Conservation (phyloP, 2,888 invertebrate species). For the Argyra leucocephala region DNA sequence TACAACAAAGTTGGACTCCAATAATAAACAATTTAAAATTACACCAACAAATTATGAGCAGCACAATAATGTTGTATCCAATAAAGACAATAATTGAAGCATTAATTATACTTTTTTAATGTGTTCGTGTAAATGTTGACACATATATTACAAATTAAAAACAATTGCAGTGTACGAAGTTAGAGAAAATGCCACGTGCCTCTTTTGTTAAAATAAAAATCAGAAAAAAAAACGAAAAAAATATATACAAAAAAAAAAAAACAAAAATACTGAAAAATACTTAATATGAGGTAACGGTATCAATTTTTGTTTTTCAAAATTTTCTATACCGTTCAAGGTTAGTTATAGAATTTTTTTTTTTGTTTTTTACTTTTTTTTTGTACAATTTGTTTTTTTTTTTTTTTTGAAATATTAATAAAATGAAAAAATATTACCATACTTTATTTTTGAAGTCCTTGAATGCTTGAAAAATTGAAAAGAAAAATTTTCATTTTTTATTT, state of each 20-base stretch:
- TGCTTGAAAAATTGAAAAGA: neutral
- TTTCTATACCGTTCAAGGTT: neutral
- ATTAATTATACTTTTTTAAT: too few relatives aligned
- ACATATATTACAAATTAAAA: neutral
- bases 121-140: too few relatives aligned
- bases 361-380: neutral
- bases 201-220: neutral
- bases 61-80: too few relatives aligned
- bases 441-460: neutral
- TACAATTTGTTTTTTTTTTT: neutral
- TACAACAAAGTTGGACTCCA: too few relatives aligned
- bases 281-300: neutral
- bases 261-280: neutral
- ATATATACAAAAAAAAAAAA: neutral
- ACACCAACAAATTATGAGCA: too few relatives aligned
- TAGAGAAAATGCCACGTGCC: neutral
- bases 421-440: neutral
- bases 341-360: neutral
- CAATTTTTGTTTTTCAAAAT: neutral
- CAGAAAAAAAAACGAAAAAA: neutral
- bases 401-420: neutral
- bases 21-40: too few relatives aligned
- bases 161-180: neutral
- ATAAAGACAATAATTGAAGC: too few relatives aligned
- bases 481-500: too few relatives aligned